Base-by-base conservation (phyloP, 2,113 vertebrate species). In the Heloderma charlesbogerti region DNA sequence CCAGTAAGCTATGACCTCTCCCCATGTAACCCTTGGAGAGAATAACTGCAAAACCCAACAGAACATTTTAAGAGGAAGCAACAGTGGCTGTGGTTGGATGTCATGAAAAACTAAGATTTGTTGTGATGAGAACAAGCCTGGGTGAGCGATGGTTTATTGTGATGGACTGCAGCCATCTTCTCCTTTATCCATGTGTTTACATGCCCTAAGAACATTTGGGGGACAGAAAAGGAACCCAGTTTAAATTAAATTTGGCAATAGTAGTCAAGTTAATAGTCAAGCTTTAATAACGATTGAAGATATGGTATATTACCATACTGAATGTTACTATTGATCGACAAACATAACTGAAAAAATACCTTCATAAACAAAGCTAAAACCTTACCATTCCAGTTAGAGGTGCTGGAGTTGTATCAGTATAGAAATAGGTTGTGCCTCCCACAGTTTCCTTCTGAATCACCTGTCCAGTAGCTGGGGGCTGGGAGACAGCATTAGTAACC, bases 371-470 rank as follows among this genome's bases (percentile, higher is more conserved):
- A 90, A 80, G 18, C 74, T 79, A 37, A 67, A 57, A 85, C 93
- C 97, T 4, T 98, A 99, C 99, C 99, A 99, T 99, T 97, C 99
- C 99, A 43, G 98, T 96, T 97, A 99, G 95, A 90, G 99, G 99
- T 88, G 98, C 98, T 88, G 99, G 99, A 92, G 98, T 98, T 95
- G 99, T 98, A 94, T 99, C 99, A 22, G 99, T 99, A 95, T 99
- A 99, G 97, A 99, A 99, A 96, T 99, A 99, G 0, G 99, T 99
- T 29, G 99, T 99, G 92, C 99, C 99, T 84, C 99, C 99, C 40
- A 99, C 99, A 79, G 99, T 99, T 97, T 99, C 99, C 96, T 99
- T 99, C 97, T 99, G 99, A 92, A 99, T 99, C 84, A 99, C 97
- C 96, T 99, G 99, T 88, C 98, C 95, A 89, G 98, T 95, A 95